Base-by-base conservation (phyloP, 2,113 vertebrate species). In the Ursus arctos region DNA sequence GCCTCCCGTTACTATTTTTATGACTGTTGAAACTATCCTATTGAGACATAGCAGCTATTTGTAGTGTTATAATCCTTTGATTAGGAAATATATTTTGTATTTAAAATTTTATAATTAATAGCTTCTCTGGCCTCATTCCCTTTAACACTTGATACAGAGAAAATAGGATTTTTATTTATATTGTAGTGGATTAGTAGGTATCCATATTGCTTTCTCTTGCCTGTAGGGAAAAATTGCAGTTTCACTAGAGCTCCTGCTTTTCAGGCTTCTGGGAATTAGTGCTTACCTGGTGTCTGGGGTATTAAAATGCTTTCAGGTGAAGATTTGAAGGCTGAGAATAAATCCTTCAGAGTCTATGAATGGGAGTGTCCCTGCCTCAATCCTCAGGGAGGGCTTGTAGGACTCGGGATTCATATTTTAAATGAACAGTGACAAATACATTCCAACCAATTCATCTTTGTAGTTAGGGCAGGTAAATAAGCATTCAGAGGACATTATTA, bases 61-160 rank as follows among this genome's bases (percentile, higher is more conserved):
- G 53, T 74, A 51, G 49, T 63, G 7, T 87, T 79, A 59, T 49
- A 87, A 93, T 88, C 63, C 43, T 97, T 90, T 95, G 51, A 47
- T 93, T 94, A 96, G 88, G 53, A 84, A 84, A 90, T 72, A 5
- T 69, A 59, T 67, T 94, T 94, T 95, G 21, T 88, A 49, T 96
- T 87, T 81, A 57, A 80, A 63, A 93, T 31, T 83, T 90, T 90
- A 72, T 88, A 65, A 49, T 80, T 69, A 85, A 55, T 71, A 83
- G 36, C 40, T 84, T 8, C 69, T 82, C 36, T 77, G 63, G 10
- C 12, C 19, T 71, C 24, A 74, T 77, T 90, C 9, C 49, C 13
- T 92, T 81, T 36, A 82, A 22, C 11, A 28, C 82, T 87, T 83
- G 61, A 61, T 51, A 72, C 94, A 80, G 57, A 83, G 33, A 63